Evolutionary conservation across 2,797 vertebrate genomes (phyloP).

Genomic region (Saguinus oedipus): DNA sequence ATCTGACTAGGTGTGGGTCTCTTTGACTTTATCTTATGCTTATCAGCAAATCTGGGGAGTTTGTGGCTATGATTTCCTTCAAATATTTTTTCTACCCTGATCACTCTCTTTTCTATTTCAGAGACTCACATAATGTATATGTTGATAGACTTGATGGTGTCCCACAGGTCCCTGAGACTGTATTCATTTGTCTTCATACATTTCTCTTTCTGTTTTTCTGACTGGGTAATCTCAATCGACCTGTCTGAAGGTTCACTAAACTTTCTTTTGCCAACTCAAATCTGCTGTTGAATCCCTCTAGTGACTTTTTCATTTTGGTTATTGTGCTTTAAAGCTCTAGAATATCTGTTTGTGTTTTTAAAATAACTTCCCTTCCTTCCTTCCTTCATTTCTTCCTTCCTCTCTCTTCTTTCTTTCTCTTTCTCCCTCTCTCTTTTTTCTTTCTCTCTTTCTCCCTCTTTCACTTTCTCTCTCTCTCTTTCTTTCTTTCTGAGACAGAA

Average conservation of each 20-base stretch:
- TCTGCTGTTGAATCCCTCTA: background rate
- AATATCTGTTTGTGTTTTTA: background rate
- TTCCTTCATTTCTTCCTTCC: too few relatives aligned
- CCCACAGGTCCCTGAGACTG: background rate
- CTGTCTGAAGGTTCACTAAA: background rate
- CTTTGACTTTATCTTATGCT: background rate
- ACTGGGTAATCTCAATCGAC: background rate
- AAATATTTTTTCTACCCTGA: background rate
- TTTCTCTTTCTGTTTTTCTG: background rate
- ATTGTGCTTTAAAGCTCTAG: background rate
- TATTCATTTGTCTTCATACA: background rate
- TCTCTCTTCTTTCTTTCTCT: too few relatives aligned
- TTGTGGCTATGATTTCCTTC: background rate
- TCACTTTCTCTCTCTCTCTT: too few relatives aligned
- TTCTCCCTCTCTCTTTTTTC: accelerated
- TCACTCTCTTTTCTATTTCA: background rate
- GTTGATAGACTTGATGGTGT: background rate
- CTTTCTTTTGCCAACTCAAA: background rate
- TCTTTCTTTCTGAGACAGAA: background rate
- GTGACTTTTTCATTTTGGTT: background rate
- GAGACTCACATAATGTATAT: background rate
- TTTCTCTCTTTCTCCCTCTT: too few relatives aligned
- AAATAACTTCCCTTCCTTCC: background rate
- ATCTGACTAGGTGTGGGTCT: background rate
- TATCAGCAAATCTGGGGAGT: background rate